Conservation (phyloP, 2,113 vertebrate genomes). For the Electrona antarctica region DNA sequence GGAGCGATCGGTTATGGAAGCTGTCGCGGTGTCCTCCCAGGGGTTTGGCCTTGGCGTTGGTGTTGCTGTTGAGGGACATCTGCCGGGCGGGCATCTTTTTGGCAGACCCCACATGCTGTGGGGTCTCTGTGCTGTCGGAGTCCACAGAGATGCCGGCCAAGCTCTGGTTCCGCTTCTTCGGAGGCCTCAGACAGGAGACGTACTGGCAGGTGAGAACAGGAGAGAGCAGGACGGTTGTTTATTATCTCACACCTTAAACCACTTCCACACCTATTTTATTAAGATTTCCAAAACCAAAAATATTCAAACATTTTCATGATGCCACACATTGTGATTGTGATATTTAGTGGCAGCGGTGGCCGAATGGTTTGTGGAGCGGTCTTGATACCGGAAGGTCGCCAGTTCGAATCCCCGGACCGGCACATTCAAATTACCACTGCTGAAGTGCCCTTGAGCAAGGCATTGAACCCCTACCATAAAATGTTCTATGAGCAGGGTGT, state of each 20-base stretch:
- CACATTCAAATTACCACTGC: too few species aligned
- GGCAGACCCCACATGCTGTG: constrained; percentile 8
- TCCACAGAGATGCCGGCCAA: constrained; percentile 41
- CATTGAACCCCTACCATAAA: too few species aligned
- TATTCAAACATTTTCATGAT: background rate
- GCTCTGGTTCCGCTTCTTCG: constrained; percentile 70
- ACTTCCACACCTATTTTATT: too few species aligned
- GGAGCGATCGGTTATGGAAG: constrained; percentile 72
- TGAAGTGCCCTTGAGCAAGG: too few species aligned
- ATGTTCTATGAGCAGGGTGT: too few species aligned
- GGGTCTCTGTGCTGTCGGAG: constrained; percentile 52
- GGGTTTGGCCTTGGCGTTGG: constrained; percentile 31
- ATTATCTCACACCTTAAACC: too few species aligned
- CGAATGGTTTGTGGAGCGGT: too few species aligned
- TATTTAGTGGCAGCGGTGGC: too few species aligned
- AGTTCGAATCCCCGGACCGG: too few species aligned
- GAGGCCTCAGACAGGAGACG: constrained; percentile 84
- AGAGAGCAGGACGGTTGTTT: background rate
- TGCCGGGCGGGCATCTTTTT: constrained; percentile 47
- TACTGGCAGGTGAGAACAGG: constrained; percentile 58
- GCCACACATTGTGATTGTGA: background rate
- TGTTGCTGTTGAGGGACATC: constrained; percentile 42
- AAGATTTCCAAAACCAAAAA: background rate
- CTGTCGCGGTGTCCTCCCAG: constrained; percentile 31
- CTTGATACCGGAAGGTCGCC: too few species aligned